A percentile compares a stretch with the other conserved stretches of the same genome.
Conservation (phyloP, 2,797 vertebrate genomes). For the Sebastes melanostomus region DNA sequence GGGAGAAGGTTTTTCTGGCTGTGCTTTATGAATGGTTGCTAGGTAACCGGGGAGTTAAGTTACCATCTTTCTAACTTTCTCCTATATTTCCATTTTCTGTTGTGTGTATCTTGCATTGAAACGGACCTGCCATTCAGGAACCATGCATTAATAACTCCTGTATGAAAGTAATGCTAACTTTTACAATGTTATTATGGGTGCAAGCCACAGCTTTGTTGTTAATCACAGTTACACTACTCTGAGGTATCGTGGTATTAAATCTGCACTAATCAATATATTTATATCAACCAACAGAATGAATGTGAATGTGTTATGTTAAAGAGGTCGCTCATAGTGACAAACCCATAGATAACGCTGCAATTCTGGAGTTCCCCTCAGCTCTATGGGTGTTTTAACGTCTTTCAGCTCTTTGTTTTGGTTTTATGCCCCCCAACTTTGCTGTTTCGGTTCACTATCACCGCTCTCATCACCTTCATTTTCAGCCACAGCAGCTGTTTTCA, state of each 20-base stretch:
- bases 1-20: slow-evolving; percentile 36
- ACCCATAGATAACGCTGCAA: background rate
- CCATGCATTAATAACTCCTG: background rate
- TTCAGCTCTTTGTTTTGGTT: background rate
- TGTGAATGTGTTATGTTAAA: background rate
- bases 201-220: background rate
- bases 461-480: background rate
- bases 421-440: background rate
- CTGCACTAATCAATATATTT: background rate
- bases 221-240: background rate
- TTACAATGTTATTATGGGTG: background rate
- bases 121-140: background rate
- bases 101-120: background rate
- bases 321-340: background rate
- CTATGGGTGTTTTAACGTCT: background rate
- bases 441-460: background rate
- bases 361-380: background rate
- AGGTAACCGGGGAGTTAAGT: slow-evolving; percentile 56
- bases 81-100: slow-evolving; percentile 6
- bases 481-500: background rate
- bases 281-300: background rate
- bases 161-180: background rate
- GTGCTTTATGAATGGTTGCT: slow-evolving; percentile 61
- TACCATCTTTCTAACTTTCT: slow-evolving; percentile 45
- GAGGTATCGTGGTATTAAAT: background rate